Evolutionary conservation across 2,113 vertebrate species (phyloP), one percentile per base, ranked within the genome.

Genomic region (Tetrao urogallus): DNA sequence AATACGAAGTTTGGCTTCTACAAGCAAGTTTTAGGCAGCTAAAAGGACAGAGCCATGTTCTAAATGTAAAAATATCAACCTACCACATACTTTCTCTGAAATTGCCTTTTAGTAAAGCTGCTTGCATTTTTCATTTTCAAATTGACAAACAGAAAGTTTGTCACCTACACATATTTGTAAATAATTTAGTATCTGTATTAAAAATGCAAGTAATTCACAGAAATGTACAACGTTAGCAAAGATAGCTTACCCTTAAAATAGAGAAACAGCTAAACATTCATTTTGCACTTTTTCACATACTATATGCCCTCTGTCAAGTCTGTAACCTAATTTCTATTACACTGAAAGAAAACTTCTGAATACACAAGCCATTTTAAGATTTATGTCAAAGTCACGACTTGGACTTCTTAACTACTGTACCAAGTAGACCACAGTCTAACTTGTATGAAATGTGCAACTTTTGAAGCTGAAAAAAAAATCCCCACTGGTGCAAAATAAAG

Each of bases 261-360:
- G 10, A 80, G 48, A 78, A 86, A 63, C 58, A 86, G 8, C 38
- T 57, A 61, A 86, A 86, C 3, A 36, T 45, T 75, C 58, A 47
- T 42, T 83, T 48, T 79, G 30, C n/a, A 82, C 25, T 86, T 79
- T 65, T 82, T 74, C 72, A 63, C 32, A 1, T 3, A 48, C 54
- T 72, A 63, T 81, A 82, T 2, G 4, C 6, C n/a, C 10, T 64
- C 45, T 91, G 42, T 71, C 40, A 70, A 28, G 25, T 72, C 61
- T 54, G 40, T n/a, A 95, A 90, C 27, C 24, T 70, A 63, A 75
- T 63, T 30, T 94, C 13, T 22, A 40, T 25, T 63, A 85, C 21
- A 52, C 56, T 82, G 27, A 82, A 93, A 92, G 70, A 25, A 93
- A 54, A 45, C 11, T 80, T 76, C 88, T 89, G 89, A 95, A 94